A percentile compares a stretch with the other conserved stretches of the same genome.
Evolutionary conservation across 2,113 vertebrate species (phyloP).

Genomic region (Ctenomys sociabilis): DNA sequence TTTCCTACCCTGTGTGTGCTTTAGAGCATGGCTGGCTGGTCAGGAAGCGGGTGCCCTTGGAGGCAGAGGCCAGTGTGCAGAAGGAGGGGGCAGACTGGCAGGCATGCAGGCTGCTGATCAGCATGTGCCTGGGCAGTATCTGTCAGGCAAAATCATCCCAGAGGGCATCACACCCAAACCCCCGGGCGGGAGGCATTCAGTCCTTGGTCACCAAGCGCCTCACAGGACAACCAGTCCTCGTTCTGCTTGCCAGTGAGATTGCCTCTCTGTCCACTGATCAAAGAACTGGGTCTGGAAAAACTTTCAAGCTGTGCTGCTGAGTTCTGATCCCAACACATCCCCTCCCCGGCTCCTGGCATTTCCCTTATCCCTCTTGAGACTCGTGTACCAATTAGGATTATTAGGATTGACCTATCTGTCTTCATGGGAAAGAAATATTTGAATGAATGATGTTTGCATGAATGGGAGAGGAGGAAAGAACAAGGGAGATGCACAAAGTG

Average conservation of each 20-base stretch:
- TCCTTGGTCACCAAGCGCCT: slow-evolving; percentile 39
- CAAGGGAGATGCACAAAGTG: fast-evolving
- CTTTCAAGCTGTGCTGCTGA: not conserved
- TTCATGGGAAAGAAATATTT: not conserved
- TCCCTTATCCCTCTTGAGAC: not conserved
- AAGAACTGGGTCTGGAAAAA: not conserved
- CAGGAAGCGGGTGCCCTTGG: slow-evolving; percentile 85
- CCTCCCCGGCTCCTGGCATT: not conserved
- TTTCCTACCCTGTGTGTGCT: slow-evolving; percentile 90
- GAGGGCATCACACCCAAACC: not conserved
- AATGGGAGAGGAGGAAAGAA: not conserved
- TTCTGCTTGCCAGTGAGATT: not conserved
- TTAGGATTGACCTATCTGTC: not conserved
- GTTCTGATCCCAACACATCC: not conserved
- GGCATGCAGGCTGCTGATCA: not conserved
- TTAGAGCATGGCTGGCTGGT: slow-evolving; percentile 86
- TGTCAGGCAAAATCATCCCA: slow-evolving; percentile 65
- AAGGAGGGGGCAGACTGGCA: not conserved
- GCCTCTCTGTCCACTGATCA: not conserved
- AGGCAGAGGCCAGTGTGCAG: slow-evolving; percentile 72
- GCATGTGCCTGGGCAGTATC: not conserved
- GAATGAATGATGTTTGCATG: not conserved
- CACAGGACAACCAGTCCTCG: not conserved
- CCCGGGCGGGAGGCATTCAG: not conserved
- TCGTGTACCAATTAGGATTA: not conserved